Conservation (phyloP, 1,140 invertebrate genomes). For the Lepidurus couesii region DNA sequence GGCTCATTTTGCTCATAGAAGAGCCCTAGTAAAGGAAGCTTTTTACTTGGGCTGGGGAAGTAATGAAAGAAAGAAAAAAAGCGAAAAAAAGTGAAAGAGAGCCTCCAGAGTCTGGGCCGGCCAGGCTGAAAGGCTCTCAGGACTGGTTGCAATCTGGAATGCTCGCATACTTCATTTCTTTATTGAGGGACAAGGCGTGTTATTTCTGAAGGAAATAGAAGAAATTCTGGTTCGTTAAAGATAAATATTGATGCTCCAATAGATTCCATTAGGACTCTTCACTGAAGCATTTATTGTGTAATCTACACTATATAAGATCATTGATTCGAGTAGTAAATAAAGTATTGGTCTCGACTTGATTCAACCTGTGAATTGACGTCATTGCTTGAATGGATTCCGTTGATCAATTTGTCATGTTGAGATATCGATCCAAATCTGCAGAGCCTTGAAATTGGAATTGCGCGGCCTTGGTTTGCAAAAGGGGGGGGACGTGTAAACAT, state of each 20-base stretch:
- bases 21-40: not conserved
- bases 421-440: not conserved
- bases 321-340: too few species aligned
- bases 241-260: too few species aligned
- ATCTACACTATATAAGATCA: too few species aligned
- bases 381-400: too few species aligned
- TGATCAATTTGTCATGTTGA: not conserved
- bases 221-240: not conserved
- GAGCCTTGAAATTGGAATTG: not conserved
- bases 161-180: not conserved
- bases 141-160: not conserved
- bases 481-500: not conserved
- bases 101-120: not conserved
- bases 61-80: not conserved
- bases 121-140: not conserved
- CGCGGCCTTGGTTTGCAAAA: not conserved
- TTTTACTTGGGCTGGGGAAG: not conserved
- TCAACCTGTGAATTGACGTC: too few species aligned
- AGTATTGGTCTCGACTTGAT: too few species aligned
- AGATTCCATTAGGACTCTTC: too few species aligned
- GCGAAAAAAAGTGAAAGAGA: not conserved
- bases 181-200: not conserved
- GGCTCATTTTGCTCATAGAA: not conserved
- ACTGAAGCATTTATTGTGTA: too few species aligned
- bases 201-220: not conserved